Evolutionary conservation across 2,888 invertebrate genomes (phyloP).

Genomic region (Odontocerum albicorne): DNA sequence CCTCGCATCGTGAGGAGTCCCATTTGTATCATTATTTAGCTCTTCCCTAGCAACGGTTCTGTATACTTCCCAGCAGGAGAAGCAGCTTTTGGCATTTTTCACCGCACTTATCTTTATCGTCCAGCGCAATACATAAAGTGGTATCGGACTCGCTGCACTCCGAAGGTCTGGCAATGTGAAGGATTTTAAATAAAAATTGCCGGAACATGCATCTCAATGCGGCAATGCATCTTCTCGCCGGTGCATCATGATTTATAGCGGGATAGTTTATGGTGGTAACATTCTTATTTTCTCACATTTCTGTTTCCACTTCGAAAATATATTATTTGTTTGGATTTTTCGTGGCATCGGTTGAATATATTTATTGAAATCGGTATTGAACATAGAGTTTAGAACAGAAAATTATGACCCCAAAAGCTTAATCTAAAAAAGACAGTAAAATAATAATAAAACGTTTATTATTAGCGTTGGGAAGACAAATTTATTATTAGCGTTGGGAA

Average conservation of each 20-base stretch:
- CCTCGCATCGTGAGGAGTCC: too few species aligned
- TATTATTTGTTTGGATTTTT: too few species aligned
- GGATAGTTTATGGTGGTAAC: conserved; percentile 1
- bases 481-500: too few species aligned
- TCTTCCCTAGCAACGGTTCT: too few species aligned
- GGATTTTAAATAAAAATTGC: conserved; percentile 14
- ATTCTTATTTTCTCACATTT: conserved; percentile 10
- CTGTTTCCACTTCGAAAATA: conserved; percentile 5
- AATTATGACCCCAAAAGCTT: too few species aligned
- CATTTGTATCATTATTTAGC: too few species aligned
- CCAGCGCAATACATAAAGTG: conserved; percentile 1
- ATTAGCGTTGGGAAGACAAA: too few species aligned
- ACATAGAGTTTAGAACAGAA: too few species aligned
- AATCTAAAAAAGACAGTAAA: too few species aligned
- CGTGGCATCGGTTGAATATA: too few species aligned
- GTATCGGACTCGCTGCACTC: background rate
- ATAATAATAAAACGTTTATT: too few species aligned
- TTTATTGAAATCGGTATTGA: too few species aligned
- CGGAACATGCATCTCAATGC: conserved; percentile 15
- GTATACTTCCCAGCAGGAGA: background rate
- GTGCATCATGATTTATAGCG: conserved; percentile 14
- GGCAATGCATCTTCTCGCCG: conserved; percentile 6
- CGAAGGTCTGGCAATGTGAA: conserved; percentile 6
- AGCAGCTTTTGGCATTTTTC: background rate
- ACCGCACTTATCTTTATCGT: conserved; percentile 4